These are phyloP conservation scores for Cephalopholis sonnerati DNA, from an alignment of 2,113 vertebrate genomes.

Conservation along the genomic window DNA sequence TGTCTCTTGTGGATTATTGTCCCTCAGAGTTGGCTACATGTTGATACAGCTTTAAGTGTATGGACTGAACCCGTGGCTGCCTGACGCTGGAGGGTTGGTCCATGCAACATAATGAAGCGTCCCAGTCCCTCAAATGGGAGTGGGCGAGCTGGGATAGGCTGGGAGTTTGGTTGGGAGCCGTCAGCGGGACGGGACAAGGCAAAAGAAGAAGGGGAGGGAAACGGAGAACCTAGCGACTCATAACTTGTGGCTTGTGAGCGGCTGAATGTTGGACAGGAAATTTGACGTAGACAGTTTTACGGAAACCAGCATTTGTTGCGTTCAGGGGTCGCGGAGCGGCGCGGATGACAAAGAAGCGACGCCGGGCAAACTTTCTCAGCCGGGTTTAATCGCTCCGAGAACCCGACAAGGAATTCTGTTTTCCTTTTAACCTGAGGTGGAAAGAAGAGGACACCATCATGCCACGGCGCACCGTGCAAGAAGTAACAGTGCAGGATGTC, in stretches of 20 bases:
- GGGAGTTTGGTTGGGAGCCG: conserved; percentile 79
- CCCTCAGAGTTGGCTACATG: background rate
- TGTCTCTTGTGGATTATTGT: background rate
- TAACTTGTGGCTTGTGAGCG: conserved; percentile 41
- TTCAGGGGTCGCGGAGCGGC: conserved; percentile 10
- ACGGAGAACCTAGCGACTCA: conserved; percentile 13
- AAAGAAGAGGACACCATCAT: conserved; percentile 80
- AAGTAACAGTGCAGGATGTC: conserved; percentile 87
- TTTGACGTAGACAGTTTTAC: conserved; percentile 43
- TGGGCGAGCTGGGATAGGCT: conserved; percentile 87
- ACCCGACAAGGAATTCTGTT: conserved; percentile 21
- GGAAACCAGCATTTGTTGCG: conserved; percentile 33
- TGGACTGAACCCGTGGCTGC: background rate
- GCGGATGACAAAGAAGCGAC: conserved; percentile 70
- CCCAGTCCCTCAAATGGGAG: conserved; percentile 65
- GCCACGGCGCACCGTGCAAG: conserved; percentile 84
- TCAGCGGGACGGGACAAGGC: conserved; percentile 63
- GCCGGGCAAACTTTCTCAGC: conserved; percentile 64
- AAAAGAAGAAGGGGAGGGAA: background rate
- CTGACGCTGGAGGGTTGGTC: conserved; percentile 68
- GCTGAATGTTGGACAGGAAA: conserved; percentile 59
- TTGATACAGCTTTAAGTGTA: conserved; percentile 7
- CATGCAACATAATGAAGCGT: conserved; percentile 28
- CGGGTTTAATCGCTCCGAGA: conserved; percentile 58
- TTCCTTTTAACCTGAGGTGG: conserved; percentile 20